Conservation (phyloP, 2,888 invertebrate species). For the Cantharis rustica region DNA sequence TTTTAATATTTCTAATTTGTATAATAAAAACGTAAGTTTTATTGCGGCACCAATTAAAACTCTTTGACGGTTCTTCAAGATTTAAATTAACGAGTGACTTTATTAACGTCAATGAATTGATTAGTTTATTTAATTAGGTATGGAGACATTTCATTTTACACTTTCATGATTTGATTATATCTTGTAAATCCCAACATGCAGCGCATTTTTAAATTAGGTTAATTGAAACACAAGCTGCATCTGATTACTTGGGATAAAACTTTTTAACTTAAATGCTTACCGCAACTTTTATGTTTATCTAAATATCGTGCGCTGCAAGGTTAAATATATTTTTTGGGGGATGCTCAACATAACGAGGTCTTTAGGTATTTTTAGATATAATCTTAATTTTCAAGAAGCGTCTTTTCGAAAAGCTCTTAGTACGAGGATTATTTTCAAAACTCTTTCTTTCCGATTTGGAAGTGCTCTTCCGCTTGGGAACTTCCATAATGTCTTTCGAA, state of each 20-base stretch:
- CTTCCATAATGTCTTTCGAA: too few species aligned
- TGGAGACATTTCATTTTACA: constrained; percentile 20
- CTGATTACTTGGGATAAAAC: not conserved
- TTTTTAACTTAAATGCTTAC: not conserved
- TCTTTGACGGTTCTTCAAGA: not conserved
- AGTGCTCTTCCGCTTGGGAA: too few species aligned
- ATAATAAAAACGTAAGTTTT: not conserved
- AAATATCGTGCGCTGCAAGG: not conserved
- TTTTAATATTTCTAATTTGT: not conserved
- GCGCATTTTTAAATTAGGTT: constrained; percentile 20
- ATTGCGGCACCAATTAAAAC: not conserved
- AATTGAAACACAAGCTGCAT: constrained; percentile 8
- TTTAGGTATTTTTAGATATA: too few species aligned
- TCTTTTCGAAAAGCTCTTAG: not conserved
- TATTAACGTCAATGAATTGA: constrained; percentile 12
- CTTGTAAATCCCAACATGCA: constrained; percentile 16
- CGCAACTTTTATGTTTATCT: not conserved
- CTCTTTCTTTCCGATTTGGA: too few species aligned
- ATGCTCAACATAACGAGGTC: not conserved
- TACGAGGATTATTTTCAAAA: not conserved
- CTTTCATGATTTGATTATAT: constrained; percentile 19
- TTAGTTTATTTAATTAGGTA: constrained; percentile 23
- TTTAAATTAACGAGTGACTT: not conserved
- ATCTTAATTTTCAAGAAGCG: not conserved
- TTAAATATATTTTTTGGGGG: not conserved